Percentiles rank a stretch among this genome's conserved stretches.
phyloP scores from a whole-genome alignment of 2,888 invertebrate genomes.

The Prenolepis imparis region DNA sequence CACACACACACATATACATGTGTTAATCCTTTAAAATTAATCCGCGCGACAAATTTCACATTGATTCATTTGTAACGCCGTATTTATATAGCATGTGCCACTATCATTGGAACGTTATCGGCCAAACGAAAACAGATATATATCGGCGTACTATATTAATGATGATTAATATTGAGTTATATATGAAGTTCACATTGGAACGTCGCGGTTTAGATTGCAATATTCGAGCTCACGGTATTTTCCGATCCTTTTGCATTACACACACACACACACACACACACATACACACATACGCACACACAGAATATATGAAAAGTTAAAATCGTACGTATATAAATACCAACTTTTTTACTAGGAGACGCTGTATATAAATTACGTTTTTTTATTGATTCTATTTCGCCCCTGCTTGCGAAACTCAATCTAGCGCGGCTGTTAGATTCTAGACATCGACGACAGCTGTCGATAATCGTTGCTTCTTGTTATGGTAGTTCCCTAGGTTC shows the following conservation, averaged over 20 bases:
- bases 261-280: background rate
- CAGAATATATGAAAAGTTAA: background rate
- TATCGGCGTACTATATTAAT: slow-evolving; percentile 27
- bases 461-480: slow-evolving; percentile 68
- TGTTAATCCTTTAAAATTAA: slow-evolving; percentile 55
- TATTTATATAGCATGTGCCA: slow-evolving; percentile 28
- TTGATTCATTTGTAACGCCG: background rate
- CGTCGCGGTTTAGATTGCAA: slow-evolving; percentile 1
- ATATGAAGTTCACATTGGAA: slow-evolving; percentile 28
- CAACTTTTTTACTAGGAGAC: background rate
- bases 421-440: slow-evolving; percentile 38
- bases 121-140: slow-evolving; percentile 27
- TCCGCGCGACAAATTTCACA: slow-evolving; percentile 50
- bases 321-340: background rate
- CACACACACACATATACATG: background rate
- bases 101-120: slow-evolving; percentile 36
- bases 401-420: slow-evolving; percentile 43
- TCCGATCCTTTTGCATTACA: background rate
- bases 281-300: background rate
- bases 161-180: slow-evolving; percentile 52
- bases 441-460: slow-evolving; percentile 68
- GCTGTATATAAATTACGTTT: background rate
- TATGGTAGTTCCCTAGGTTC: slow-evolving; percentile 47
- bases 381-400: slow-evolving; percentile 19
- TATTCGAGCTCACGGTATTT: background rate